A percentile compares a stretch with the other conserved stretches of the same genome.
Conservation (phyloP, 2,113 vertebrate species). For the Zosterops pallidus region DNA sequence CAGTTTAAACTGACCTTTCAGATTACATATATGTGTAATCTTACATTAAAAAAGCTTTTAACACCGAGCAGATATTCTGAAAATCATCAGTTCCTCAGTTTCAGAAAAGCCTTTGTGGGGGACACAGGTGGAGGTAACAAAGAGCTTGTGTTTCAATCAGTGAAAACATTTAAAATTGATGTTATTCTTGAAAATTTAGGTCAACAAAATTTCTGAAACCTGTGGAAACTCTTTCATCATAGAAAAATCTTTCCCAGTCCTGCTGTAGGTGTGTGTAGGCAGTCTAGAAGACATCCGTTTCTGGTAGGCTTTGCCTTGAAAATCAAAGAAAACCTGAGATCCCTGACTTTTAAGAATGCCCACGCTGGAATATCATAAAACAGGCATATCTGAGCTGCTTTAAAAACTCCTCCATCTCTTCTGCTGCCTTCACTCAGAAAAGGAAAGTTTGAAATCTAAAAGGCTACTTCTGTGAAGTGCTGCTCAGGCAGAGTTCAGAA, state of each 20-base stretch:
- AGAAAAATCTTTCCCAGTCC: background rate
- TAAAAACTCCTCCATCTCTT: background rate
- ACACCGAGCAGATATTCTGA: background rate
- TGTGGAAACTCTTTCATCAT: background rate
- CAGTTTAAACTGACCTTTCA: background rate
- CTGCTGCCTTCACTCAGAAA: background rate
- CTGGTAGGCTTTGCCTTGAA: background rate
- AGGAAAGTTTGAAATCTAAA: background rate
- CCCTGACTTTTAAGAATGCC: conserved; percentile 9
- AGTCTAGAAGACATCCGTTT: background rate
- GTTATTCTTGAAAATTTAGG: background rate
- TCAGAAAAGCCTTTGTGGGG: background rate
- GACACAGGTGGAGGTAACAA: background rate
- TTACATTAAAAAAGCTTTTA: background rate
- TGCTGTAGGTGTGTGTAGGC: background rate
- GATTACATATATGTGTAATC: background rate
- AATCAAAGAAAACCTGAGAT: conserved; percentile 13
- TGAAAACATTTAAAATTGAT: background rate
- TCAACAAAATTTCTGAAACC: background rate
- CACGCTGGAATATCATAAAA: background rate
- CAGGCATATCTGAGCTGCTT: background rate
- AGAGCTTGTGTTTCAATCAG: background rate
- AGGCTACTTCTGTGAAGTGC: background rate
- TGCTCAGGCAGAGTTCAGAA: background rate
- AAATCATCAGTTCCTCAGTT: background rate